These are phyloP conservation scores for Lutraria lutraria DNA, from an alignment of 2,888 invertebrate genomes.

Conservation along the genomic window DNA sequence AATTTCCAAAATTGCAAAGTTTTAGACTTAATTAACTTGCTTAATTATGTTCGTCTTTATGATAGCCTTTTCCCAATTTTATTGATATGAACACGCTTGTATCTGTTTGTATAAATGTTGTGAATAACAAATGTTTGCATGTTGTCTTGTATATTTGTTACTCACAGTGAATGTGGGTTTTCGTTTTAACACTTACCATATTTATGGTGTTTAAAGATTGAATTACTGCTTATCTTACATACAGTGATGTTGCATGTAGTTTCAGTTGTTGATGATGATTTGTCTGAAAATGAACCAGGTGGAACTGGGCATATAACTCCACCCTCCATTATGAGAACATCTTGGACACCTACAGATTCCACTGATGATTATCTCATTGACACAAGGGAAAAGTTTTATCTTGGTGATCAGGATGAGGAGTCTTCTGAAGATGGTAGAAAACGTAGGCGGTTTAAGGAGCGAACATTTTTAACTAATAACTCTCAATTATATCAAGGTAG, in stretches of 20 bases:
- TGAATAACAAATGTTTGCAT: not conserved
- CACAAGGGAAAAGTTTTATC: slow-evolving; percentile 39
- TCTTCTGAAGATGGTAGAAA: slow-evolving; percentile 52
- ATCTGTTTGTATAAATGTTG: not conserved
- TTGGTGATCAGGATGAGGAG: slow-evolving; percentile 62
- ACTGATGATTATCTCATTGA: slow-evolving; percentile 53
- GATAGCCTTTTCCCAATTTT: not conserved
- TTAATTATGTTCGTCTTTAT: not conserved
- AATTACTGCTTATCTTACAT: not conserved
- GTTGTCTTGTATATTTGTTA: not conserved
- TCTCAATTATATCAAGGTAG: slow-evolving; percentile 69
- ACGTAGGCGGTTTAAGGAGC: slow-evolving; percentile 64
- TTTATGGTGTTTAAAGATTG: not conserved
- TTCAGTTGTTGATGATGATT: slow-evolving; percentile 62
- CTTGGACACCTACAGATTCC: slow-evolving; percentile 58
- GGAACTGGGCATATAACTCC: slow-evolving; percentile 24
- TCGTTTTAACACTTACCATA: not conserved
- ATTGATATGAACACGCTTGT: not conserved
- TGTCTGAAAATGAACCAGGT: slow-evolving; percentile 23
- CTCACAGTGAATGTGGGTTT: not conserved
- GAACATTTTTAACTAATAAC: slow-evolving; percentile 54
- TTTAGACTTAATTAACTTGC: too few relatives aligned
- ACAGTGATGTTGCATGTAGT: slow-evolving; percentile 49
- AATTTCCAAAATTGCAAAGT: too few relatives aligned
- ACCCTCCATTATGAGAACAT: slow-evolving; percentile 21